phyloP scores from a whole-genome alignment of 2,113 vertebrate genomes.

The Neotoma lepida region DNA sequence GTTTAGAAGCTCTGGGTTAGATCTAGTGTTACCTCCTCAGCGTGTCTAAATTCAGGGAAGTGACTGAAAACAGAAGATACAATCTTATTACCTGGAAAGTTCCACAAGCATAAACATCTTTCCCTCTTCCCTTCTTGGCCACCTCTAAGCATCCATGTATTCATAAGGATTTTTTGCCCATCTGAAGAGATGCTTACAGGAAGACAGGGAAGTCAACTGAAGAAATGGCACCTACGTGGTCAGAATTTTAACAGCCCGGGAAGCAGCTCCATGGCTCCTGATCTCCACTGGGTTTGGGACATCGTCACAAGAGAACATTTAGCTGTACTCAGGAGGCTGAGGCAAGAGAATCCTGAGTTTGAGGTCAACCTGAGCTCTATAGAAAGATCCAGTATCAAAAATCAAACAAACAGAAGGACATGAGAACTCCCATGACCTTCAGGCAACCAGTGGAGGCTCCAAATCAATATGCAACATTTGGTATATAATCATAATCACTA shows the following conservation, averaged over 20 bases:
- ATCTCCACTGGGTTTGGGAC: constrained; percentile 21
- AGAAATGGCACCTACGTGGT: background rate
- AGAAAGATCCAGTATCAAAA: background rate
- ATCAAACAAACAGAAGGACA: background rate
- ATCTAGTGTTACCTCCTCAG: background rate
- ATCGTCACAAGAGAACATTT: background rate
- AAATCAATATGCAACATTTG: background rate
- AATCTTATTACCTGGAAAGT: background rate
- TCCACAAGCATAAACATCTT: background rate
- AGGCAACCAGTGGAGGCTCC: background rate
- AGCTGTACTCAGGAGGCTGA: background rate
- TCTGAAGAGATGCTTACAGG: background rate
- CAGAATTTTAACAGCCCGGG: background rate
- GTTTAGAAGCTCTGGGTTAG: background rate
- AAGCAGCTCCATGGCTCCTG: background rate
- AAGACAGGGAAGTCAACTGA: background rate
- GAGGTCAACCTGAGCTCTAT: background rate
- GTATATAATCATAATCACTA: background rate
- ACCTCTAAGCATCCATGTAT: background rate
- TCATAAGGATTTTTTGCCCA: background rate
- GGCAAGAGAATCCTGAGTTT: background rate
- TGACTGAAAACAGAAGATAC: constrained; percentile 14
- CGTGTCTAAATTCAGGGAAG: constrained; percentile 6
- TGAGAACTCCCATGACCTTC: background rate
- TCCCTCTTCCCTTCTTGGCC: constrained; percentile 32